phyloP scores from a whole-genome alignment of 2,113 vertebrate species.

The Uropsilus gracilis region DNA sequence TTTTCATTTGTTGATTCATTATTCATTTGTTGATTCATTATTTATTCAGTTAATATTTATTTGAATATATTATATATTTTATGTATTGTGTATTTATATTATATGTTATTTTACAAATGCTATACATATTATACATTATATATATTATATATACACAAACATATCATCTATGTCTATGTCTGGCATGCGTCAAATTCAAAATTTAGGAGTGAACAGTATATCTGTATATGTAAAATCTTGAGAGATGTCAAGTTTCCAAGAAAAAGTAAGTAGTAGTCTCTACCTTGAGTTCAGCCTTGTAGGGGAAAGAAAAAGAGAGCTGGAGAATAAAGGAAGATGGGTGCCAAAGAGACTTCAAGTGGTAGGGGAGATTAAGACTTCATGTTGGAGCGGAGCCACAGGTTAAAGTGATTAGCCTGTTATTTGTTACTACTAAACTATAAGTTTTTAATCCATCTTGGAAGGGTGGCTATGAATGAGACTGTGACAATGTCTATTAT shows the following conservation, averaged over 20 bases:
- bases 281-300: neutral
- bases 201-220: neutral
- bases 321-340: neutral
- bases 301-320: neutral
- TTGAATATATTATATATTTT: too few relatives aligned
- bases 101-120: too few relatives aligned
- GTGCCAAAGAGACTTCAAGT: neutral
- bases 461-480: neutral
- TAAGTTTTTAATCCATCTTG: neutral
- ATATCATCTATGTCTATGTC: too few relatives aligned
- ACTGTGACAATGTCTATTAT: neutral
- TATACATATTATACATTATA: too few relatives aligned
- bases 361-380: neutral
- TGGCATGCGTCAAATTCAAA: neutral
- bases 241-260: neutral
- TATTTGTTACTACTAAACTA: neutral
- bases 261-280: neutral
- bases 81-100: too few relatives aligned
- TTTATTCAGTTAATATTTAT: neutral
- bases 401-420: neutral
- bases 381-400: neutral
- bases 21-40: too few relatives aligned
- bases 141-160: too few relatives aligned
- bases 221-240: neutral
- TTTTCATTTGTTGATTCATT: neutral